phyloP scores from a whole-genome alignment of 2,113 vertebrate genomes.

The Oostethus manadensis region DNA sequence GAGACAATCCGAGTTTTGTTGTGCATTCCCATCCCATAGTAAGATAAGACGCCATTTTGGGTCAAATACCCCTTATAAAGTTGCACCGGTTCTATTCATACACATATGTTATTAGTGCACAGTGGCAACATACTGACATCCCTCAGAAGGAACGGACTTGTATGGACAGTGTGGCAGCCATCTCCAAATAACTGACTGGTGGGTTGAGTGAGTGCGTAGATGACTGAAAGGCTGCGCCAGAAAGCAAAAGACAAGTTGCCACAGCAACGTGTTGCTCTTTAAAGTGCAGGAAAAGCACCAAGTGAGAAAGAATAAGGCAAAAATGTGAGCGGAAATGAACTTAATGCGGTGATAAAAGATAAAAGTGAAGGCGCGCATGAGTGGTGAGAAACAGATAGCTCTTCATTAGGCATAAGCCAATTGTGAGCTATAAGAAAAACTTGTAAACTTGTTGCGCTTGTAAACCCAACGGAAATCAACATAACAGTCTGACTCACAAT shows the following conservation, averaged over 20 bases:
- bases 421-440: no score
- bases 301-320: slow-evolving; percentile 1
- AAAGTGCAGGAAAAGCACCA: background rate
- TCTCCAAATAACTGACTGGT: slow-evolving; percentile 1
- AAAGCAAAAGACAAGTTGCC: slow-evolving; percentile 18
- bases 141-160: background rate
- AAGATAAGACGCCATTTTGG: background rate
- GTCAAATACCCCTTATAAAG: background rate
- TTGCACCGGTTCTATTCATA: background rate
- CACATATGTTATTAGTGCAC: no score
- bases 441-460: no score
- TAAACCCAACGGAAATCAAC: no score
- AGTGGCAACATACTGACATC: background rate
- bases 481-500: no score
- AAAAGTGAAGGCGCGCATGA: background rate
- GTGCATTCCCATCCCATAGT: background rate
- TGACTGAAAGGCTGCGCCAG: slow-evolving; percentile 3
- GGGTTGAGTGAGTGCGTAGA: slow-evolving; percentile 20
- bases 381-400: no score
- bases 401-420: no score
- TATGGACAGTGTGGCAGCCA: background rate
- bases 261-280: slow-evolving; percentile 19
- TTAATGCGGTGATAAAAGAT: background rate
- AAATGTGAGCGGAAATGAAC: slow-evolving; percentile 17
- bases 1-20: background rate